Evolutionary conservation across 2,113 vertebrate species (phyloP), one percentile per base, ranked within the genome.

Genomic region (Promerops cafer): DNA sequence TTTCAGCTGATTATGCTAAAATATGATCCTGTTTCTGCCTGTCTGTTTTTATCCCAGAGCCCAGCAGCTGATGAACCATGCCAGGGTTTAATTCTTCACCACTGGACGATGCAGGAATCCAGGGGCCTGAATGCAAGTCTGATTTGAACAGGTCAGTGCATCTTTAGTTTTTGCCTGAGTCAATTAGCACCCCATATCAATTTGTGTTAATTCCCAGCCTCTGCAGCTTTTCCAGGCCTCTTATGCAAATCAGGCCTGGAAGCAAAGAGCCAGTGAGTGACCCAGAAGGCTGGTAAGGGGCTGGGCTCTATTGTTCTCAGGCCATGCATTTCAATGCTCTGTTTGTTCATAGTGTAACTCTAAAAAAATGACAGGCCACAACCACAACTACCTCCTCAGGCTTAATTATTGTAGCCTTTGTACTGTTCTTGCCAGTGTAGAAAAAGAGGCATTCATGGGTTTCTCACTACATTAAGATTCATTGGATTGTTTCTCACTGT

Each of bases 291-390:
- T 87, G 90, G 79, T 90, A 95, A 16, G 1, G 59, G 42, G 37
- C 79, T 80, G 83, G 74, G 37, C 82, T 93, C 83, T 72, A 89
- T 86, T 96, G 80, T 97, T 96, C 82, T 88, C 39, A 66, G 69
- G 66, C 87, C 80, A 20, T 31, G 44, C 33, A 22, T 93, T 94
- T 96, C 93, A 94, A 70, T 70, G 94, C 81, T 82, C 82, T 39
- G n/a, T 90, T 97, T 95, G 90, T 95, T 96, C 72, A 6, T 16
- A 60, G 30, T 47, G 59, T 26, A 70, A 91, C 68, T 24, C 89
- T 45, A 24, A 65, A 70, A 80, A 68, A 91, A 83, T 15, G 23
- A 63, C 23, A 60, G 20, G 23, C 77, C 78, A 59, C 89, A 87
- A 44, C 53, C 56, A 92, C 42, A 52, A 80, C 59, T 40, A 22